Conservation (phyloP, 2,113 vertebrate species). For the Ciconia maguari region DNA sequence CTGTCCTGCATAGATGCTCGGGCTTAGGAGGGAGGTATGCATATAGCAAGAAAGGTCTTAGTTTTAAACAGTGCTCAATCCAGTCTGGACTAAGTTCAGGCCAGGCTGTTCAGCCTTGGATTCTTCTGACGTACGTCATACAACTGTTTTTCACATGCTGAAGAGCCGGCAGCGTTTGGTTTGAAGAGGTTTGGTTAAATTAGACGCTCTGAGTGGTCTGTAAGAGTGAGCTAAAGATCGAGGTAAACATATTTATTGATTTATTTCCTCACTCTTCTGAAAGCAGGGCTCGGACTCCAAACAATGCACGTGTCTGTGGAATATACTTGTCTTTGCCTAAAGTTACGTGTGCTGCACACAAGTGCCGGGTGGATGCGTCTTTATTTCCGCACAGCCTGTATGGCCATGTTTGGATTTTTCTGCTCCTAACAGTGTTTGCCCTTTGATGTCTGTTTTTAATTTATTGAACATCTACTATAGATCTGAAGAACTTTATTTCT, state of each 20-base stretch:
- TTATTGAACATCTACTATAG: background rate
- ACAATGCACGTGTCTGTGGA: background rate
- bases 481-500: background rate
- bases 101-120: background rate
- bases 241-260: slow-evolving; percentile 17
- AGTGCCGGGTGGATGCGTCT: accelerated
- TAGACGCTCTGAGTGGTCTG: background rate
- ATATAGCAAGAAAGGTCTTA: background rate
- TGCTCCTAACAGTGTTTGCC: background rate
- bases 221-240: slow-evolving; percentile 1
- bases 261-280: background rate
- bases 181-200: slow-evolving; percentile 12
- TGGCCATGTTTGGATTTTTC: background rate
- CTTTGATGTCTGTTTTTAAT: background rate
- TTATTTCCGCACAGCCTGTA: background rate
- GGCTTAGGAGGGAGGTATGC: background rate
- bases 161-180: background rate
- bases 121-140: background rate
- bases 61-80: background rate
- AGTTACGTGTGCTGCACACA: background rate
- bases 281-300: background rate
- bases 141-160: background rate
- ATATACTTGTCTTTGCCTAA: background rate
- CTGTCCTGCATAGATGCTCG: background rate
- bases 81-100: background rate